These are phyloP conservation scores for Acestrorhynchus altus DNA, from an alignment of 2,797 vertebrate genomes.

Conservation along the genomic window DNA sequence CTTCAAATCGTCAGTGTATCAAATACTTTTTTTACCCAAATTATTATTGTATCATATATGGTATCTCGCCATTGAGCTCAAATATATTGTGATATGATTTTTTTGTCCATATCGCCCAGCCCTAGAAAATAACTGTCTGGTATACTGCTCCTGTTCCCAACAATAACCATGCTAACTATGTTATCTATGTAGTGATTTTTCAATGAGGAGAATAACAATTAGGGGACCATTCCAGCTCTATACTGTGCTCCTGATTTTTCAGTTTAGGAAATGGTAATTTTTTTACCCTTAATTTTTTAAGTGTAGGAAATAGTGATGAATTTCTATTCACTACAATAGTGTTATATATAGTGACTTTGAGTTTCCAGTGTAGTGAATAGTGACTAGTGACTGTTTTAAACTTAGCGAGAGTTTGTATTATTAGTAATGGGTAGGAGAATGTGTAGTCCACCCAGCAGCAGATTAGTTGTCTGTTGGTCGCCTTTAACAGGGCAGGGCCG, in stretches of 20 bases:
- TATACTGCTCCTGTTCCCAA: too few species aligned
- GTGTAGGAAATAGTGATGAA: neutral
- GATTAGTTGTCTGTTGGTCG: neutral
- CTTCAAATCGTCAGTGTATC: too few species aligned
- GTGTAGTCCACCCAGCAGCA: conserved; percentile 8
- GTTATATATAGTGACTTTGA: neutral
- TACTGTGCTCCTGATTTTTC: too few species aligned
- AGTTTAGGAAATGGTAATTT: neutral
- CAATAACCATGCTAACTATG: too few species aligned
- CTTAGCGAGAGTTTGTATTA: neutral
- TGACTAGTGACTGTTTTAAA: neutral
- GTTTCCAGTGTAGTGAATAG: neutral
- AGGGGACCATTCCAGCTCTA: neutral
- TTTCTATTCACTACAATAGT: neutral
- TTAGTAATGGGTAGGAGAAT: neutral
- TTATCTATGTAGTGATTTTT: too few species aligned
- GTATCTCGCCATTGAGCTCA: too few species aligned
- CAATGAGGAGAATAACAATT: too few species aligned
- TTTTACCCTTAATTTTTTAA: neutral
- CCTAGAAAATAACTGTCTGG: too few species aligned
- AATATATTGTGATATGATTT: too few species aligned
- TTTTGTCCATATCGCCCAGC: too few species aligned
- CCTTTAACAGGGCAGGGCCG: neutral
- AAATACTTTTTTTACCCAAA: too few species aligned
- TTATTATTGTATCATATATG: too few species aligned